Percentiles rank a stretch among this genome's conserved stretches.
Evolutionary conservation across 2,797 vertebrate genomes (phyloP).

Genomic region (Urophycis tenuis): DNA sequence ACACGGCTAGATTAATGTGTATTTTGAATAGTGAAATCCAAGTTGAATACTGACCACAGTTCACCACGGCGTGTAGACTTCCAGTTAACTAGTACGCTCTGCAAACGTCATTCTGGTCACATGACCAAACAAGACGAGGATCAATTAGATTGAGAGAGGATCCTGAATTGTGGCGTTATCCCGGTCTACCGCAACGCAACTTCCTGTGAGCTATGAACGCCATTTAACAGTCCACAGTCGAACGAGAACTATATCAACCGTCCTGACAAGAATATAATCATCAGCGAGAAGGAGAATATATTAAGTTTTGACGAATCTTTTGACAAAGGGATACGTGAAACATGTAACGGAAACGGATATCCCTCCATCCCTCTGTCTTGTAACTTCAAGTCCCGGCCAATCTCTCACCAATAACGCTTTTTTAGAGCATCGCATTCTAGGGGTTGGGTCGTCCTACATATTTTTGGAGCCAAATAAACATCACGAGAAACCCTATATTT

Average conservation of each 20-base stretch:
- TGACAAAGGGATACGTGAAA: background rate
- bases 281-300: background rate
- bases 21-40: background rate
- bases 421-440: background rate
- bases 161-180: background rate
- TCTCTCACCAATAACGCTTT: background rate
- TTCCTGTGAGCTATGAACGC: background rate
- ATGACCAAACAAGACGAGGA: background rate
- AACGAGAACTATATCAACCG: background rate
- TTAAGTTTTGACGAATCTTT: background rate
- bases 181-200: background rate
- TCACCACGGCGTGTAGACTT: background rate
- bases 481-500: background rate
- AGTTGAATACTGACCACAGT: background rate
- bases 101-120: background rate
- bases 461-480: background rate
- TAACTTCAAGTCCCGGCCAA: background rate
- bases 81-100: background rate
- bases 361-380: background rate
- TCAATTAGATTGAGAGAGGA: background rate
- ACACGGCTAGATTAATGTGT: background rate
- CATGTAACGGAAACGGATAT: background rate
- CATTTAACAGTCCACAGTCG: background rate
- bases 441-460: background rate
- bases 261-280: background rate